Base-by-base conservation (phyloP, 1,140 invertebrate species). In the Trinorchestia longiramus region DNA sequence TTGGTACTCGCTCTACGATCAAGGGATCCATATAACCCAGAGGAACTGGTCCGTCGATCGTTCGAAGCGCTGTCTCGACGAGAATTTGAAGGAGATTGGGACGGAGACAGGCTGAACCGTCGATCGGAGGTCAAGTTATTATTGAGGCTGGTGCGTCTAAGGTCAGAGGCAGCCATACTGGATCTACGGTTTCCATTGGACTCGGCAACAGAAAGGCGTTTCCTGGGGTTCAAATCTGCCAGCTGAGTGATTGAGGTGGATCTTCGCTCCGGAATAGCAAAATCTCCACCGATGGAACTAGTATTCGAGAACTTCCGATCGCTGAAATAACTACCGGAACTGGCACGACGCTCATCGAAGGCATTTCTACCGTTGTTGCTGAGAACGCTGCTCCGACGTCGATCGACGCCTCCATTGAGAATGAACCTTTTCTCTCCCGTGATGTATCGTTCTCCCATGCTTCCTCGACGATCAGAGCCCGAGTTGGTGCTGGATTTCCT, bases 111-210 rank as follows among this genome's bases (percentile, higher is more conserved):
- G 44, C 92, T 94, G 92, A 94, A 94, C 40, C 92, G 43, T 45
- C 92, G 92, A n/a, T 94, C 92, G 6, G 92, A 94, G 92, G 45
- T 94, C 92, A 94, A 47, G 92, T 28, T 47, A 87, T 42, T 91
- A 92, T 98, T 98, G 97, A 98, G 98, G 97, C 97, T 97, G 97
- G 91, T 98, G 98, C 96, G 96, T n/a, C 77, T 87, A 41, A 42
- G 87, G 90, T 96, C 43, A 57, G 97, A 43, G 97, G 97, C 45
- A 97, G 97, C 91, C 97, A 97, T 97, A 98, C 98, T 45, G 57
- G 96, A 87, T 95, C 96, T 91, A 23, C 95, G 96, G 41, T 96
- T 94, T 95, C 95, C 97, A n/a, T 97, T 95, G 47, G 57, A 95
- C 42, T 95, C 95, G 28, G 92, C 41, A 44, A 94, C 92, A 45